Evolutionary conservation across 64 coral and sea anemone genomes (phyloP).

Genomic region (Cladopsammia gracilis): DNA sequence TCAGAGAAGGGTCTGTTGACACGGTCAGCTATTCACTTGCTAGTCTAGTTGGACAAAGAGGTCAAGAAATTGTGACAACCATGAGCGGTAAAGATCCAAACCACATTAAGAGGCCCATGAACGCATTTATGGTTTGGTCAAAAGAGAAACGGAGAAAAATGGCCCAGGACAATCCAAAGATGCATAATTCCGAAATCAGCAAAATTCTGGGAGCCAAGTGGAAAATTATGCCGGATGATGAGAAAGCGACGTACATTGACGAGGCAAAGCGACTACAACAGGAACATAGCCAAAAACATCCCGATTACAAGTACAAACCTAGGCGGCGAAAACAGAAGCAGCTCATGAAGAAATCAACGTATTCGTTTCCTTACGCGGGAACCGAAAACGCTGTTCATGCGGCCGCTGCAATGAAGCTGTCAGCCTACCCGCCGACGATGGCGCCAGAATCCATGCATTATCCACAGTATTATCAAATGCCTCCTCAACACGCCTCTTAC

Average conservation of each 20-base stretch:
- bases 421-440: conserved; percentile 66
- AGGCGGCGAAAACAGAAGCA: conserved; percentile 86
- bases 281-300: conserved; percentile 90
- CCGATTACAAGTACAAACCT: conserved; percentile 96
- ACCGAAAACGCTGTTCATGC: conserved; percentile 80
- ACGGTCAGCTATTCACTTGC: conserved; percentile 68
- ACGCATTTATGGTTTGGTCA: conserved; percentile 97
- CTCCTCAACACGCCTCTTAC: conserved; percentile 74
- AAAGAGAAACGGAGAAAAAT: conserved; percentile 74
- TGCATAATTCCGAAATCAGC: conserved; percentile 97
- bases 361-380: conserved; percentile 83
- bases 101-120: conserved; percentile 97
- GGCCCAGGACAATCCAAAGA: conserved; percentile 86
- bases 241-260: conserved; percentile 70
- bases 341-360: conserved; percentile 86
- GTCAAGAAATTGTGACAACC: conserved; percentile 66
- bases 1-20: conserved; percentile 83
- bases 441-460: conserved; percentile 84
- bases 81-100: conserved; percentile 88
- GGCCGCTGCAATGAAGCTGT: conserved; percentile 73
- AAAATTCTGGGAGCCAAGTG: conserved; percentile 91
- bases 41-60: conserved; percentile 65
- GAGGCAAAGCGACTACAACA: conserved; percentile 91
- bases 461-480: conserved; percentile 77
- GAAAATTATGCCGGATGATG: conserved; percentile 85